Evolutionary conservation across 2,888 invertebrate genomes (phyloP), one percentile per base, ranked within the genome.

Genomic region (Agrochola lychnidis): DNA sequence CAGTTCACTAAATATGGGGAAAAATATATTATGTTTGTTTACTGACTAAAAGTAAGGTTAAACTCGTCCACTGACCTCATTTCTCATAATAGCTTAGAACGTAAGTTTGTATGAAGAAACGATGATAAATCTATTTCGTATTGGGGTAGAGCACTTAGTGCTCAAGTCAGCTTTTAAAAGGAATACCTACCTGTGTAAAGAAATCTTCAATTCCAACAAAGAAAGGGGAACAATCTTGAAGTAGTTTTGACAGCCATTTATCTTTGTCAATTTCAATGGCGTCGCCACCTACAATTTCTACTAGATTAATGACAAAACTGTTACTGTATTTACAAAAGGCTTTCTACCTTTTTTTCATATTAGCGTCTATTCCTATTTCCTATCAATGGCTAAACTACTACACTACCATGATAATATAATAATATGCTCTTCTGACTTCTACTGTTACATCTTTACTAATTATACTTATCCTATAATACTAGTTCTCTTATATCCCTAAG

Each of bases 181-280:
- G 12, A 74, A 51, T 72, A 48, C 66, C 70, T 77, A 40, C 66
- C 70, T 48, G 22, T 45, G 16, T 66, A 57, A 42, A 70, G 69
- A 68, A 72, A 56, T 76, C 62, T 69, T 62, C 67, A 64, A 76
- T 48, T 61, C 30, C 16, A 59, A 74, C 70, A 76, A 76, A 72
- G 36, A 80, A 51, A 10, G 22, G 25, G 48, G 16, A 69, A 70
- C 62, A 22, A 51, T 70, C 64, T 82, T 48, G 48, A 67, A 61
- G 61, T 73, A 71, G 51, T 86, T 84, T 67, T 78, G 72, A 78
- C 73, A 83, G 67, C 68, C 57, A 85, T 85, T 86, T 87, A 73
- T 84, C 73, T 76, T 57, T 78, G 83, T 84, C 73, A 79, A 51
- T 56, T 72, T 72, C 63, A 76, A 79, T 70, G 66, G 63, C 30